Base-by-base conservation (phyloP, 1,140 invertebrate genomes). In the Temnothorax longispinosus region DNA sequence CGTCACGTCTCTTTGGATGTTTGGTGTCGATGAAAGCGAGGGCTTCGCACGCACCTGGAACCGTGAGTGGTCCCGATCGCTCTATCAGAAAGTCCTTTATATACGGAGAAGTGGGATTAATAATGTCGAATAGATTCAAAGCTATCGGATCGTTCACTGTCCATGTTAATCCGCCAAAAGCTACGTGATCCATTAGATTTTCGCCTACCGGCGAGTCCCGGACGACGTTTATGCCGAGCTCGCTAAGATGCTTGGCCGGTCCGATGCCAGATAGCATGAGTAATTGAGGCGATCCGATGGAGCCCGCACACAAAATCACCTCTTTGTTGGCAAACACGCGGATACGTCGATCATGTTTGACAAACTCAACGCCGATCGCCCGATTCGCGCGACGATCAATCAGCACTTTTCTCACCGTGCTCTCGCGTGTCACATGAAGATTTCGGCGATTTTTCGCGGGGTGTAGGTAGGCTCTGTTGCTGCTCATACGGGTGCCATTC, bases 221-320 rank as follows among this genome's bases (percentile, higher is more conserved):
- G 1, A 97, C 85, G 0, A 97, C 96, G 1, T 96, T 95, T 47
- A 98, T 97, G n/a, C 95, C 96, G 56, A 96, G 87, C 18, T 96
- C 91, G 54, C 94, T 92, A 15, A 98, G 94, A 93, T 98, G 97
- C 58, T 96, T 94, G 35, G 93, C 96, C 0, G 97, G 98, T 11
- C 98, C 98, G 21, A 98, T 96, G 2, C 98, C 98, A 2, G 97
- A 98, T 1, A 98, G 91, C 97, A 98, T 98, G 1, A 98, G 94
- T 3, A 98, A 88, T 89, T 98, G 97, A 0, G 98, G 97, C 0
- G 97, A 97, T 86, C 97, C 97, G 1, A 98, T 97, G 0, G 97
- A 96, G 1, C 97, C 98, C 0, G 96, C 97, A 35, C 97, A 97
- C 3, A 98, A 32, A n/a, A 98, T 97, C 0, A 98, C 97, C 95